These are phyloP conservation scores for Beroe forskalii DNA, from an alignment of 37 sponge, comb jelly and placozoan species.

Conservation along the genomic window DNA sequence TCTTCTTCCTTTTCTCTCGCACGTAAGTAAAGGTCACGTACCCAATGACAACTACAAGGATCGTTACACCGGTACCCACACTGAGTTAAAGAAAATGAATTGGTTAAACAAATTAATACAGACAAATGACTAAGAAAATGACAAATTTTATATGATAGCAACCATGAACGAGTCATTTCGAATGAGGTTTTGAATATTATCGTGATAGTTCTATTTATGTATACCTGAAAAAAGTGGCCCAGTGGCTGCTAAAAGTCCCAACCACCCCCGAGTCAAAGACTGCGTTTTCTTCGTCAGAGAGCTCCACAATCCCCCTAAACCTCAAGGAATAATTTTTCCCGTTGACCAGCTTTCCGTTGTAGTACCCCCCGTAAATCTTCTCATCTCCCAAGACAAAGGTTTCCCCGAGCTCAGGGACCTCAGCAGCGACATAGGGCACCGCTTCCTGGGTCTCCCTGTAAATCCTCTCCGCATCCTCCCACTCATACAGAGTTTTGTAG, in stretches of 20 bases:
- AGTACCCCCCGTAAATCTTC: background rate
- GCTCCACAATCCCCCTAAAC: background rate
- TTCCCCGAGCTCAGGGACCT: background rate
- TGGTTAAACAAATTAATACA: too few relatives aligned
- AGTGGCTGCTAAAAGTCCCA: background rate
- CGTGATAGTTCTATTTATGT: too few relatives aligned
- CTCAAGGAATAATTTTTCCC: background rate
- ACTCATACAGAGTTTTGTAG: background rate
- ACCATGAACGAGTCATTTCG: too few relatives aligned
- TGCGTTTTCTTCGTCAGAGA: background rate
- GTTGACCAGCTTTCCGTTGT: background rate
- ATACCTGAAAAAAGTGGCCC: too few relatives aligned
- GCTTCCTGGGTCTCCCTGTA: background rate
- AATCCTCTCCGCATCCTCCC: background rate
- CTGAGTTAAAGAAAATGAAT: too few relatives aligned
- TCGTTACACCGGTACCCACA: background rate
- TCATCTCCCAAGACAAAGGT: background rate
- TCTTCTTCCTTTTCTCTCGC: background rate
- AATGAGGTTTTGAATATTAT: too few relatives aligned
- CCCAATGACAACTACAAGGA: background rate
- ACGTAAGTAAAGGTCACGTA: background rate
- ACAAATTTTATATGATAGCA: too few relatives aligned
- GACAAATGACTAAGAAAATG: too few relatives aligned
- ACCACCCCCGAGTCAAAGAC: background rate
- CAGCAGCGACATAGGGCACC: background rate